Evolutionary conservation across 2,797 vertebrate genomes (phyloP).

Genomic region (Melanotaenia pygmaea): DNA sequence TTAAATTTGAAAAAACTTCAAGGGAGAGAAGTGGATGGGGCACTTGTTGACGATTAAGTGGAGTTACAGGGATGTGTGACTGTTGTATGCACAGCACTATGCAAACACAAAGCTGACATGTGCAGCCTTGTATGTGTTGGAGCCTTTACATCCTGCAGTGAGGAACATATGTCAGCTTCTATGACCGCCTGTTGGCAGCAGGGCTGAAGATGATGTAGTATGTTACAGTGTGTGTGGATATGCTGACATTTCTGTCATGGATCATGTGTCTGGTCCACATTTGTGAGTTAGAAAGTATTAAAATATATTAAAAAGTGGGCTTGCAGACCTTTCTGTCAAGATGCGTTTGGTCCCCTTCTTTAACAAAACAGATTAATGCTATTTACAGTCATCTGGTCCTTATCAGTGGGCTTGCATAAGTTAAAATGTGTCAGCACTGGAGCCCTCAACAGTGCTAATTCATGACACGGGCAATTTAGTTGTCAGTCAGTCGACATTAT

Average conservation of each 20-base stretch:
- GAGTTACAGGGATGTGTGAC: conserved; percentile 2
- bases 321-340: background rate
- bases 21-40: background rate
- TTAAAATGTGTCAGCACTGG: conserved; percentile 61
- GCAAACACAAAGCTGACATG: conserved; percentile 35
- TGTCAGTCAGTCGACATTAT: conserved; percentile 75
- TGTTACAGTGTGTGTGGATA: conserved; percentile 13
- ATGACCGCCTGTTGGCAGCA: conserved; percentile 53
- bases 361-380: background rate
- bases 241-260: conserved; percentile 16
- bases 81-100: conserved; percentile 14
- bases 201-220: conserved; percentile 33
- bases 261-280: background rate
- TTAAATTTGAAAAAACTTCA: background rate
- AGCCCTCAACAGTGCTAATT: conserved; percentile 58
- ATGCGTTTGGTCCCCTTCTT: conserved; percentile 1
- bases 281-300: background rate
- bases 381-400: conserved; percentile 15
- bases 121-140: conserved; percentile 29
- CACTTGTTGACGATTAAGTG: background rate
- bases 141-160: conserved; percentile 64
- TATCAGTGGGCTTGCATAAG: conserved; percentile 35
- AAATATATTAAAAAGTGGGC: too few relatives aligned
- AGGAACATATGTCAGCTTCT: conserved; percentile 73
- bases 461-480: conserved; percentile 73